phyloP scores from a whole-genome alignment of 2,113 vertebrate species.

The Triplophysa rosa region DNA sequence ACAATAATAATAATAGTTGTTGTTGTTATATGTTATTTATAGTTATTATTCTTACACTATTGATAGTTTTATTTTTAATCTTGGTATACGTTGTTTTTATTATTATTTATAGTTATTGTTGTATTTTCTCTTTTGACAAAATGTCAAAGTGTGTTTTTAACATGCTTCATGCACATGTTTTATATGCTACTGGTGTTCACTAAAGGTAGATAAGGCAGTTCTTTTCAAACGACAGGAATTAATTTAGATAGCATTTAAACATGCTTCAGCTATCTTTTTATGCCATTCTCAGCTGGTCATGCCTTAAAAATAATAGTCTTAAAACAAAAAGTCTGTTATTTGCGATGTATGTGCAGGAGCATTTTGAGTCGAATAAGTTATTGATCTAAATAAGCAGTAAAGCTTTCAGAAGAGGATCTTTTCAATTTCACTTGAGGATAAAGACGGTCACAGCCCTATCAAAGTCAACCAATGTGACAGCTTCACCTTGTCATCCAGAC shows the following conservation, averaged over 20 bases:
- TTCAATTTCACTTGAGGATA: conserved; percentile 35
- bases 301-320: background rate
- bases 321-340: background rate
- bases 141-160: too few relatives aligned
- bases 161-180: too few relatives aligned
- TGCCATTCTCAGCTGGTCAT: background rate
- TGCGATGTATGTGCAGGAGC: background rate
- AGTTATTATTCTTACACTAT: too few relatives aligned
- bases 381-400: conserved; percentile 34
- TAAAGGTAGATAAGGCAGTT: too few relatives aligned
- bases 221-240: too few relatives aligned
- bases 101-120: too few relatives aligned
- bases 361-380: conserved; percentile 10
- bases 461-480: conserved; percentile 33
- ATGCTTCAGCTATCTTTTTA: background rate
- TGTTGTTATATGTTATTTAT: too few relatives aligned
- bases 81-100: too few relatives aligned
- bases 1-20: too few relatives aligned
- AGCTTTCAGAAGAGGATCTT: conserved; percentile 33
- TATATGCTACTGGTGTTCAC: too few relatives aligned
- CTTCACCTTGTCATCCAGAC: conserved; percentile 32
- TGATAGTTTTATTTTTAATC: too few relatives aligned
- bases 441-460: conserved; percentile 16
- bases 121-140: too few relatives aligned
- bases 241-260: background rate